Base-by-base conservation (phyloP, 1,140 invertebrate genomes). In the Ceratina australensis region DNA sequence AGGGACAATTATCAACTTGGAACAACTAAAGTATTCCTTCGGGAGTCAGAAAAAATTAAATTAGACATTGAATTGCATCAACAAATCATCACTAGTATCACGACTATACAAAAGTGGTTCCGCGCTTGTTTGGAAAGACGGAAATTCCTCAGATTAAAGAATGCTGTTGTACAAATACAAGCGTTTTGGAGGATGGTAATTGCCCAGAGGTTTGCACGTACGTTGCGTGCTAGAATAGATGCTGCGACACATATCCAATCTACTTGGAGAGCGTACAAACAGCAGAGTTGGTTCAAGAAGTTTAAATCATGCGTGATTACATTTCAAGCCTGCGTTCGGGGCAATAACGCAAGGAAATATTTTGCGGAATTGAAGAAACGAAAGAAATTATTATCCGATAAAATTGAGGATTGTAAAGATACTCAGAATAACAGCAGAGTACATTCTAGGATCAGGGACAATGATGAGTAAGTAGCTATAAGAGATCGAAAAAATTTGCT, bases 11-110 rank as follows among this genome's bases (percentile, higher is more conserved):
- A 98, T 92, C 98, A 99, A 92, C 94, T 98, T 68, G 98, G 95
- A 50, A 93, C 92, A 24, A 97, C 95, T 3, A 99, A 99, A 93
- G 96, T 99, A 54, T 99, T 98, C 87, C 94, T 99, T 90, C 93
- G 98, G 57, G 98, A 99, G 90, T 96, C 96, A n/a, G 98, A 99
- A 90, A 98, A 99, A 90, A 94, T 98, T 80, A 96, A 97, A 89
- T 90, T 99, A 56, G 98, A 99, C 88, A 97, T 97, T 85, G 94
- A 96, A 74, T 92, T 99, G 42, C 98, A 99, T 92, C 96, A 98
- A 88, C 97, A 98, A 87, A 98, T 99, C 78, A 97, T 99, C 94
- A 95, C 96, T 24, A 96, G 96, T 68, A 98, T 99, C 85, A 95
- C 98, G 56, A 95, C 95, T 0, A 96, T 99, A 79, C 98, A 99